Evolutionary conservation across 2,797 vertebrate species (phyloP).

Genomic region (Bradypus variegatus): DNA sequence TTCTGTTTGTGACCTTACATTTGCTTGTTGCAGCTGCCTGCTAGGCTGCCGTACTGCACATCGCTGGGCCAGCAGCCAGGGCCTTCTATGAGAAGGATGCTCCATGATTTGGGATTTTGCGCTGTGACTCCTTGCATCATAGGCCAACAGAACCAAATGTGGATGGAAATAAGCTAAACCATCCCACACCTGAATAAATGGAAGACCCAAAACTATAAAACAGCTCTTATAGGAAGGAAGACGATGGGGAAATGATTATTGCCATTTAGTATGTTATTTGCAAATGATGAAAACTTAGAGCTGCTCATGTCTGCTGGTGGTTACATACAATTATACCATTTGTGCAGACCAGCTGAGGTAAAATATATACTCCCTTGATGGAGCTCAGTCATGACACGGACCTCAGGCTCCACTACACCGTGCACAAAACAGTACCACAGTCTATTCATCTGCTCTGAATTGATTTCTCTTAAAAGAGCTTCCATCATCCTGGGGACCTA

Average conservation of each 20-base stretch:
- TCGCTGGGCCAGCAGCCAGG: not conserved
- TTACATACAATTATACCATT: not conserved
- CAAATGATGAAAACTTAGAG: not conserved
- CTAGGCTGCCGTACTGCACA: not conserved
- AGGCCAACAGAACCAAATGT: not conserved
- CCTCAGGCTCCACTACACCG: not conserved
- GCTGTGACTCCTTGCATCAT: not conserved
- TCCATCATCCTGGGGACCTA: not conserved
- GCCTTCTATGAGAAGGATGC: not conserved
- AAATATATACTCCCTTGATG: not conserved
- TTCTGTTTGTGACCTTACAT: not conserved
- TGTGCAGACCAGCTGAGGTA: not conserved
- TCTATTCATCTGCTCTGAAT: not conserved
- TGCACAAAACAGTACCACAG: fast-evolving
- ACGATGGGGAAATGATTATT: not conserved
- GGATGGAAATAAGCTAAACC: not conserved
- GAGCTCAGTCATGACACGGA: not conserved
- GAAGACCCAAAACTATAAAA: not conserved
- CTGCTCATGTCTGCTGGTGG: not conserved
- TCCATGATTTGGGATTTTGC: fast-evolving
- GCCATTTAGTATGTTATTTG: not conserved
- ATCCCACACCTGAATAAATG: not conserved
- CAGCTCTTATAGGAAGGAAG: not conserved
- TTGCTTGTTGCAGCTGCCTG: not conserved
- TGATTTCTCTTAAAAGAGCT: not conserved